These are phyloP conservation scores for Busseola fusca DNA, from an alignment of 2,888 invertebrate genomes.

Conservation along the genomic window DNA sequence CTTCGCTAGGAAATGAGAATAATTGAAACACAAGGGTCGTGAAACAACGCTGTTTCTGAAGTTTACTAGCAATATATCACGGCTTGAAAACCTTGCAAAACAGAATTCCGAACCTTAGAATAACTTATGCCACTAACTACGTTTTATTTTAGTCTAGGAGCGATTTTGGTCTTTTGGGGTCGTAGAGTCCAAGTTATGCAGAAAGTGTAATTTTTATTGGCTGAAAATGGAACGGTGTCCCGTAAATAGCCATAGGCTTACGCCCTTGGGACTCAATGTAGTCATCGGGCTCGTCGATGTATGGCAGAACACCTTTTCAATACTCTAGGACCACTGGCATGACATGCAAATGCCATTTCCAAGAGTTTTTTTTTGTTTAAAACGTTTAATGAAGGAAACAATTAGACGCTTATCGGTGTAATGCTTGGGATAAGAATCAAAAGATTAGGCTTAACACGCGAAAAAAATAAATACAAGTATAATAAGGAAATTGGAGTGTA, in stretches of 20 bases:
- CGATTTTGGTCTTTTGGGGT: slow-evolving; percentile 4
- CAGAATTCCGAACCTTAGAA: background rate
- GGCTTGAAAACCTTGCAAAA: slow-evolving; percentile 4
- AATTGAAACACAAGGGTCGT: slow-evolving; percentile 19
- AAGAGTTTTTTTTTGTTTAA: background rate
- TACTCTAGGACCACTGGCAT: background rate
- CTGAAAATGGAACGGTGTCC: slow-evolving; percentile 34
- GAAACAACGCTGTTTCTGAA: slow-evolving; percentile 19
- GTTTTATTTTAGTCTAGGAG: slow-evolving; percentile 13
- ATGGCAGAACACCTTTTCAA: background rate
- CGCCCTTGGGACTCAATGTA: slow-evolving; percentile 18
- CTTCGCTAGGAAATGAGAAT: slow-evolving; percentile 26
- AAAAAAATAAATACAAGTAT: slow-evolving; percentile 29
- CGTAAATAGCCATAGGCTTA: slow-evolving; percentile 9
- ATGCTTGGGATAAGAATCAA: slow-evolving; percentile 38
- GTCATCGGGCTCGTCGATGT: slow-evolving; percentile 21
- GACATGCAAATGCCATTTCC: background rate
- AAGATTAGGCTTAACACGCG: slow-evolving; percentile 40
- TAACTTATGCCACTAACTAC: background rate
- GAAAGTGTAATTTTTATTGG: slow-evolving; percentile 29
- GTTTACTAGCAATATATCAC: slow-evolving; percentile 19
- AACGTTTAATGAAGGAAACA: slow-evolving; percentile 23
- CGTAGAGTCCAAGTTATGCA: slow-evolving; percentile 1
- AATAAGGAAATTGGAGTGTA: slow-evolving; percentile 23
- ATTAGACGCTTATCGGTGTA: slow-evolving; percentile 37